These are phyloP conservation scores for Lasaia peninsularis DNA, from an alignment of 1,140 invertebrate genomes.

Conservation along the genomic window DNA sequence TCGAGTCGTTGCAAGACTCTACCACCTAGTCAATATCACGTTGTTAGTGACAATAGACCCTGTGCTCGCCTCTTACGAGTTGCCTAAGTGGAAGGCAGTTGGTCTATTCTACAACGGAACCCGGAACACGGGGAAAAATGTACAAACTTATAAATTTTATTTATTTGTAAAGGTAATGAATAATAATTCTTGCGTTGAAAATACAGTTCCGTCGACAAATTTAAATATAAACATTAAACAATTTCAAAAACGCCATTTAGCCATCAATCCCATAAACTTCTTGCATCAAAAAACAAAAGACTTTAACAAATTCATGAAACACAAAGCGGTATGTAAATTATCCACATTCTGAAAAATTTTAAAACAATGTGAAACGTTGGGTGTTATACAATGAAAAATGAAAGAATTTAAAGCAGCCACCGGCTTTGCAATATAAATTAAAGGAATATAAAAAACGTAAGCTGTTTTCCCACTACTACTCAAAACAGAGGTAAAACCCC, in stretches of 20 bases:
- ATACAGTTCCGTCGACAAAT: background rate
- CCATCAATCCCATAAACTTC: background rate
- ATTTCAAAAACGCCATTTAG: background rate
- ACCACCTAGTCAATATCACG: too few species aligned
- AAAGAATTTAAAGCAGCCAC: constrained; percentile 6
- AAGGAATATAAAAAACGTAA: background rate
- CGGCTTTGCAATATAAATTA: constrained; percentile 9
- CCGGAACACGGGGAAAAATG: too few species aligned
- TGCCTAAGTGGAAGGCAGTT: too few species aligned
- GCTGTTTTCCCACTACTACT: too few species aligned
- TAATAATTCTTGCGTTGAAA: too few species aligned
- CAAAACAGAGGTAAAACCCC: too few species aligned
- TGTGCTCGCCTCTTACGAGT: too few species aligned
- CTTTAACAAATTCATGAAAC: constrained; percentile 11
- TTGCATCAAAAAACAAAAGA: background rate
- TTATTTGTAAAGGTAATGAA: too few species aligned
- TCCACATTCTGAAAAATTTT: constrained; percentile 3
- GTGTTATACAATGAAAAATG: constrained; percentile 10
- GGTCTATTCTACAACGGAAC: too few species aligned
- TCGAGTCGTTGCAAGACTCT: too few species aligned
- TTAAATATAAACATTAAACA: background rate
- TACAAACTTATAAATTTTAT: too few species aligned
- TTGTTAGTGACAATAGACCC: too few species aligned
- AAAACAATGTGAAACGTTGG: constrained; percentile 5
- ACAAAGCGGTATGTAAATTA: constrained; percentile 10